phyloP scores from a whole-genome alignment of 1,140 invertebrate genomes.

The Cheumatopsyche charites region DNA sequence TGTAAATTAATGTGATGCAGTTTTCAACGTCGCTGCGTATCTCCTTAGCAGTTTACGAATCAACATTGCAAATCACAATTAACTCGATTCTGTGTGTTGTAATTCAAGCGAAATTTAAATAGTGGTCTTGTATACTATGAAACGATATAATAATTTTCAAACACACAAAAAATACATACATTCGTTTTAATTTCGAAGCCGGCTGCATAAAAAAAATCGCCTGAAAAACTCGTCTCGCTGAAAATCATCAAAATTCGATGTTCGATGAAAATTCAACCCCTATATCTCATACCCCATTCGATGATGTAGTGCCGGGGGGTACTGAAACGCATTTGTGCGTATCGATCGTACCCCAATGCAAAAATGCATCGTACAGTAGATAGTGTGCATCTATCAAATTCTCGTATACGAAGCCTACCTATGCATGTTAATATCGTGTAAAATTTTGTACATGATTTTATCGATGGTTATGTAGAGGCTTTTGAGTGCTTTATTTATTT shows the following conservation, averaged over 20 bases:
- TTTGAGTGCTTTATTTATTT: too few relatives aligned
- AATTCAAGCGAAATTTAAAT: too few relatives aligned
- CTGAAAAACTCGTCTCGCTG: background rate
- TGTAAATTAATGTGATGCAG: slow-evolving; percentile 12
- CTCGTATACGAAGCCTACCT: too few relatives aligned
- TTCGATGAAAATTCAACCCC: slow-evolving; percentile 11
- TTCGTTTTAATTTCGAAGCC: too few relatives aligned
- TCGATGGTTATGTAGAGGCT: too few relatives aligned
- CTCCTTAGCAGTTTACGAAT: background rate
- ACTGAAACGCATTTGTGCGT: slow-evolving; percentile 29
- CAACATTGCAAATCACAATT: slow-evolving; percentile 19
- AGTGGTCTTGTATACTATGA: too few relatives aligned
- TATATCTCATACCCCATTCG: background rate
- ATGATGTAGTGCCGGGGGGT: background rate
- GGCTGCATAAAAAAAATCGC: too few relatives aligned
- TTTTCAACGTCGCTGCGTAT: background rate
- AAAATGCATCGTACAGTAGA: slow-evolving; percentile 22
- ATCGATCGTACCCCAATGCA: slow-evolving; percentile 29
- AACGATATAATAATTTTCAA: too few relatives aligned
- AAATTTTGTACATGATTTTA: too few relatives aligned
- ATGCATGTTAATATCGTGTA: too few relatives aligned
- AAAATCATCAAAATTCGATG: slow-evolving; percentile 24
- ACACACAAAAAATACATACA: too few relatives aligned
- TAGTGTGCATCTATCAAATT: too few relatives aligned
- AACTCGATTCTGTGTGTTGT: background rate